Evolutionary conservation across 1,140 invertebrate genomes (phyloP), one percentile per base, ranked within the genome.

Genomic region (Drosophila sp.): DNA sequence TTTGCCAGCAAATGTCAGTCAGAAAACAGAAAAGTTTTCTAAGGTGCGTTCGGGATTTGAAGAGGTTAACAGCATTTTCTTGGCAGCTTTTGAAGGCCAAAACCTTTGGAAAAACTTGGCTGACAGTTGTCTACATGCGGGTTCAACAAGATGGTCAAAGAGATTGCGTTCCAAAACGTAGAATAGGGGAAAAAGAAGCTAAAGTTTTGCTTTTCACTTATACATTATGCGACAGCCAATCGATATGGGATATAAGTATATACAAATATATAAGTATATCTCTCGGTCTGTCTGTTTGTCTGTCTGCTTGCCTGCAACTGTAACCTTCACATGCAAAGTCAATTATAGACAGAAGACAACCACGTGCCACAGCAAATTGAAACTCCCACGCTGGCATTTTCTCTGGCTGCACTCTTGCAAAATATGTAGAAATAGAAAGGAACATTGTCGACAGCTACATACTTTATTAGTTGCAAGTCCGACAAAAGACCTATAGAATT

Each of bases 371-470:
- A 67, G 48, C 70, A 72, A 81, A 63, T 87, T 65, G 45, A 69
- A 87, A 87, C 87, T 84, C 81, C 75, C 81, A 86, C 78, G 82
- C 71, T 53, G 62, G 41, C 51, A 72, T 72, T 57, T 57, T 29
- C 8, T n/a, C 25, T 14, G 32, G 41, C 56, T 61, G 46, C 59
- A 51, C 9, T 14, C 16, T 16, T 4, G 21, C 21, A 32, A 34
- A 11, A 72, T 27, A 54, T 43, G 36, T 34, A 59, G 7, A 59
- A 32, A 36, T n/a, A 45, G 14, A 34, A 9, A 25, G 11, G 43
- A 21, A 4, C 21, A 4, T 21, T 21, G 21, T 21, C 4, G 29
- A 34, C 6, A 14, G 59, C 43, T 54, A 13, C 40, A 67, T 40
- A 61, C 34, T 77, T 62, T 64, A 69, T 64, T 61, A 70, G 54